These are phyloP conservation scores for Sitobion miscanthi DNA, from an alignment of 1,140 invertebrate species.

Conservation along the genomic window DNA sequence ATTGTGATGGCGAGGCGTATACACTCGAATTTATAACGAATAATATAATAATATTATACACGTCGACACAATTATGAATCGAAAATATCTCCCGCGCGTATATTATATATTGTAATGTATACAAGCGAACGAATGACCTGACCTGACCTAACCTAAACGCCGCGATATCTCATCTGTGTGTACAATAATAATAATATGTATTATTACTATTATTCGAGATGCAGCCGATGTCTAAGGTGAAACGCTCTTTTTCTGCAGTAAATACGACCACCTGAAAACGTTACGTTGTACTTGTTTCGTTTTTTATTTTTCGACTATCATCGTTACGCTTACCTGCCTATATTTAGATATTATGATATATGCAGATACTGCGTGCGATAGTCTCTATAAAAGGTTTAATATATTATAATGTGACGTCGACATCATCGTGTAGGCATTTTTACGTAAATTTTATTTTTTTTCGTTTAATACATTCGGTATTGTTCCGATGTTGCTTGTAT, in stretches of 20 bases:
- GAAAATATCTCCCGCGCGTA: not conserved
- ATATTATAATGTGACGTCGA: too few relatives aligned
- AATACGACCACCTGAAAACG: not conserved
- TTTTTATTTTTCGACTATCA: not conserved
- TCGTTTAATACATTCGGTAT: not conserved
- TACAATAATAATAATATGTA: not conserved
- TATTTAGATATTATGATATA: not conserved
- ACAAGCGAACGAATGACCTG: not conserved
- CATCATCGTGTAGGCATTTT: not conserved
- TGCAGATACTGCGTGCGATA: not conserved
- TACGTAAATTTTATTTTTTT: not conserved
- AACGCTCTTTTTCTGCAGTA: not conserved
- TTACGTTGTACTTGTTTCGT: not conserved
- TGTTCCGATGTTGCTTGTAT: not conserved
- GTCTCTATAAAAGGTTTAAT: too few relatives aligned
- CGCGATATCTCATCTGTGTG: not conserved
- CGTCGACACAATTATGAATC: not conserved
- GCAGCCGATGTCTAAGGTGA: not conserved
- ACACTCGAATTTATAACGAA: constrained; percentile 2
- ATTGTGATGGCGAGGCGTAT: not conserved
- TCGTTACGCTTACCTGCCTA: not conserved
- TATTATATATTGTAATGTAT: not conserved
- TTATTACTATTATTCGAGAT: not conserved
- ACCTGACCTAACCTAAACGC: not conserved
- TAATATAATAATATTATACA: not conserved